A percentile compares a stretch with the other conserved stretches of the same genome.
phyloP scores from a whole-genome alignment of 2,888 invertebrate species.

The Stenodera caucasica region DNA sequence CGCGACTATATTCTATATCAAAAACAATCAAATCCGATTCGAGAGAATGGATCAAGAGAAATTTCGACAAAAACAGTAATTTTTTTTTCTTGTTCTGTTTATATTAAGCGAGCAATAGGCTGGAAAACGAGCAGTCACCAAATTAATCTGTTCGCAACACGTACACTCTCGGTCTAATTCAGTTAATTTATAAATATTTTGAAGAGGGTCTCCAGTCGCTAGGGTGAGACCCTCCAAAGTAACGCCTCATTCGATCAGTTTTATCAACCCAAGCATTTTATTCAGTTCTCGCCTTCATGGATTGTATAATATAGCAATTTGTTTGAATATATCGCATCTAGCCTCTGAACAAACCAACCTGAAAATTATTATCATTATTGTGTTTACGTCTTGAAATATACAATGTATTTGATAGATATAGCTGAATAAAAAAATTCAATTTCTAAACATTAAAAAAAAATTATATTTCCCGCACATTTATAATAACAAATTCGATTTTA shows the following conservation, averaged over 20 bases:
- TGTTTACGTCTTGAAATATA: background rate
- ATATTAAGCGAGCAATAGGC: background rate
- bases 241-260: conserved; percentile 51
- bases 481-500: conserved; percentile 20
- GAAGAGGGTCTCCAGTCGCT: conserved; percentile 36
- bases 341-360: conserved; percentile 3
- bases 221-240: conserved; percentile 35
- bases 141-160: conserved; percentile 3
- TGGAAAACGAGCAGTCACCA: conserved; percentile 7
- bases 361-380: conserved; percentile 2
- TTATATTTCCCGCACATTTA: too few relatives aligned
- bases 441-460: too few relatives aligned
- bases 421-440: too few relatives aligned
- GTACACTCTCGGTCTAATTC: conserved; percentile 40
- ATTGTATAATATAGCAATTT: conserved; percentile 53
- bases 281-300: conserved; percentile 52
- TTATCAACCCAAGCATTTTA: conserved; percentile 51
- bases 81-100: too few relatives aligned
- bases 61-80: background rate
- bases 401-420: too few relatives aligned
- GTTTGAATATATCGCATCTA: conserved; percentile 36
- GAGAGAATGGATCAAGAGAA: background rate
- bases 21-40: conserved; percentile 6
- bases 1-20: conserved; percentile 30
- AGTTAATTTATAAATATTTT: conserved; percentile 54